Evolutionary conservation across 2,888 invertebrate genomes (phyloP).

Genomic region (Trachelus iudaicus): DNA sequence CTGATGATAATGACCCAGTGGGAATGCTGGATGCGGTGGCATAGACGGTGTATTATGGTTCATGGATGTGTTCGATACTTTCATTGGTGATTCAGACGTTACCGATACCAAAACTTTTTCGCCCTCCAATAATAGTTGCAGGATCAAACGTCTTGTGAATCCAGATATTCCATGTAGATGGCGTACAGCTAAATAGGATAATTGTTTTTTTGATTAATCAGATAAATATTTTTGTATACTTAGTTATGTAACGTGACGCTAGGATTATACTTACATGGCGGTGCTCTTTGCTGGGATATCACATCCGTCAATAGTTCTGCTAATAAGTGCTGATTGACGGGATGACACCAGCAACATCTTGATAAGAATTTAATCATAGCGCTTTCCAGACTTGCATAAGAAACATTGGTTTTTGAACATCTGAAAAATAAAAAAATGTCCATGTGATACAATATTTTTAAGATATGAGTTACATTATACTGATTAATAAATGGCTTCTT

Average conservation of each 20-base stretch:
- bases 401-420: slow-evolving; percentile 52
- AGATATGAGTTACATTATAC: background rate
- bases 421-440: slow-evolving; percentile 23
- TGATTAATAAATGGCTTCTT: slow-evolving; percentile 1
- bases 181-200: slow-evolving; percentile 51
- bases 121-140: slow-evolving; percentile 87
- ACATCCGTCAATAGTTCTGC: slow-evolving; percentile 84
- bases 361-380: slow-evolving; percentile 85
- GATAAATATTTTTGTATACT: background rate
- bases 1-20: slow-evolving; percentile 79
- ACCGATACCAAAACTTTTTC: slow-evolving; percentile 86
- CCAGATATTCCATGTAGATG: slow-evolving; percentile 79
- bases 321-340: slow-evolving; percentile 84
- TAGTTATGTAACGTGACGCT: background rate
- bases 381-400: slow-evolving; percentile 72
- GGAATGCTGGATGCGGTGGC: slow-evolving; percentile 75
- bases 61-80: slow-evolving; percentile 45
- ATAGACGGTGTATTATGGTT: slow-evolving; percentile 53
- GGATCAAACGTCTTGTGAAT: slow-evolving; percentile 86
- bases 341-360: slow-evolving; percentile 86
- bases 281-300: slow-evolving; percentile 72
- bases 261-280: slow-evolving; percentile 55
- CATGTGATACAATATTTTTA: background rate
- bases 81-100: slow-evolving; percentile 61
- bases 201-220: background rate